These are phyloP conservation scores for Dolomedes plantarius DNA, from an alignment of 2,888 invertebrate species.

Conservation along the genomic window DNA sequence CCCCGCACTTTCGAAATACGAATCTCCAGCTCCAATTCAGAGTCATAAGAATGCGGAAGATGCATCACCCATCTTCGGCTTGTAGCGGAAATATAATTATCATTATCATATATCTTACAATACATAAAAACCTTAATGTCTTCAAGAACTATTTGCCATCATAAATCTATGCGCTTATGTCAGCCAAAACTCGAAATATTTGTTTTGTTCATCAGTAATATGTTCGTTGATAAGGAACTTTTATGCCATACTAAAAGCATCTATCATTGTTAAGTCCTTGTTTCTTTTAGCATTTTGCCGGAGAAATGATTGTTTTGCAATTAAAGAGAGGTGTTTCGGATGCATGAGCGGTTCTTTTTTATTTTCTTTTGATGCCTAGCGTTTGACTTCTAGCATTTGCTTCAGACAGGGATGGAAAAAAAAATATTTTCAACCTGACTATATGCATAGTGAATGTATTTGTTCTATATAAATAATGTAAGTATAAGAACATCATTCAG, in stretches of 20 bases:
- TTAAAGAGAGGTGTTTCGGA: not conserved
- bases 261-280: not conserved
- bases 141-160: not conserved
- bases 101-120: not conserved
- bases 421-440: no score
- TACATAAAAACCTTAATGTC: slow-evolving; percentile 1
- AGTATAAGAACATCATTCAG: no score
- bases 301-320: not conserved
- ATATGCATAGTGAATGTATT: no score
- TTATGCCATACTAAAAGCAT: not conserved
- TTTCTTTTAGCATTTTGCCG: not conserved
- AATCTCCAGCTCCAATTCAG: no score
- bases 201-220: not conserved
- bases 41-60: no score
- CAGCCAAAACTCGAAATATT: not conserved
- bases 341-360: no score
- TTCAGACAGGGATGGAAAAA: no score
- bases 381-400: no score
- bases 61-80: not conserved
- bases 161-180: not conserved
- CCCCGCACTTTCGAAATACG: no score
- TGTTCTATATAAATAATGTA: no score
- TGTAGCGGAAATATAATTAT: slow-evolving; percentile 3
- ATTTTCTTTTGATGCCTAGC: no score
- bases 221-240: not conserved